Evolutionary conservation across 2,888 invertebrate species (phyloP).

Genomic region (Siphlonurus alternatus): DNA sequence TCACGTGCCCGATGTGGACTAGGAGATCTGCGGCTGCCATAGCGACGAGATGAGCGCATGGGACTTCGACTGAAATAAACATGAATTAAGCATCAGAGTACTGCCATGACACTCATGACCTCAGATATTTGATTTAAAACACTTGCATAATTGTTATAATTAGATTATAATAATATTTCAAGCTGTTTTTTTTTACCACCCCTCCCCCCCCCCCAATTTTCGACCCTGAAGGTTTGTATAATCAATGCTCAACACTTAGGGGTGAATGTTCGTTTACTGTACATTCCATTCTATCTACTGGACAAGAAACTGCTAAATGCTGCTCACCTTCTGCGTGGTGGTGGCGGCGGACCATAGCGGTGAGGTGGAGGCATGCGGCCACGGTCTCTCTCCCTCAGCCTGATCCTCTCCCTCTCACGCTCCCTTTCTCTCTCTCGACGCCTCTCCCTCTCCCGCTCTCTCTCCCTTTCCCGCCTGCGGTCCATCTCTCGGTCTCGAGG

Average conservation of each 20-base stretch:
- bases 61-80: background rate
- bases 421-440: constrained; percentile 4
- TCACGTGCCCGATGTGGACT: background rate
- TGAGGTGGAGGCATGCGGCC: constrained; percentile 8
- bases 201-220: too few species aligned
- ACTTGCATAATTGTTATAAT: too few species aligned
- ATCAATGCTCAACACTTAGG: too few species aligned
- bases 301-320: background rate
- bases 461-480: background rate
- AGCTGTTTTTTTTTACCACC: too few species aligned
- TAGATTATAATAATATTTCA: too few species aligned
- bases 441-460: background rate
- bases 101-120: background rate
- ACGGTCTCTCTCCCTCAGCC: constrained; percentile 9
- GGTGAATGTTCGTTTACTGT: too few species aligned
- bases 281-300: too few species aligned
- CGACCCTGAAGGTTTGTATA: too few species aligned
- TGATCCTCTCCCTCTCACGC: constrained; percentile 2
- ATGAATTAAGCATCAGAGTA: too few species aligned
- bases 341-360: constrained; percentile 1
- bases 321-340: constrained; percentile 5
- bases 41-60: background rate
- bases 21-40: background rate
- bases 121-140: background rate
- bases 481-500: constrained; percentile 2